These are phyloP conservation scores for Pitta sordida DNA, from an alignment of 2,113 vertebrate species.

Conservation along the genomic window DNA sequence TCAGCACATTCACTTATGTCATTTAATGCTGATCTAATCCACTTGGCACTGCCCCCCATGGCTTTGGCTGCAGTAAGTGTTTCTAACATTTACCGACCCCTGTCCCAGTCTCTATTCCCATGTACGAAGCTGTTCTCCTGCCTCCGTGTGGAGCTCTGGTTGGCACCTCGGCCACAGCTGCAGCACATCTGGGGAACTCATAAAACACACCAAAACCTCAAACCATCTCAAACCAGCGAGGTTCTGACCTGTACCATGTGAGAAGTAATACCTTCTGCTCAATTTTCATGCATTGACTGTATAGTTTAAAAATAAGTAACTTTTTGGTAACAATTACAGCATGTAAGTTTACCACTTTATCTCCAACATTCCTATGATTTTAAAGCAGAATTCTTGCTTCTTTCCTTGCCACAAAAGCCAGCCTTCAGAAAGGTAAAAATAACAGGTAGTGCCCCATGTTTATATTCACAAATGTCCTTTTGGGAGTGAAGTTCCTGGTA, in stretches of 20 bases:
- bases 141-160: background rate
- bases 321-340: background rate
- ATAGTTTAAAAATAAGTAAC: background rate
- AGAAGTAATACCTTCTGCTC: background rate
- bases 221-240: background rate
- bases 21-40: background rate
- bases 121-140: background rate
- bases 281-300: background rate
- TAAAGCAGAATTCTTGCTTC: background rate
- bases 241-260: accelerated
- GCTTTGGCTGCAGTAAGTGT: background rate
- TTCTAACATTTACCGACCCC: background rate
- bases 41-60: background rate
- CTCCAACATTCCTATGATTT: background rate
- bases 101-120: background rate
- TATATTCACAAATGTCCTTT: background rate
- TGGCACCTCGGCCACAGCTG: background rate
- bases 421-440: background rate
- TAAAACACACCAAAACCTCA: background rate
- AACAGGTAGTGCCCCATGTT: background rate
- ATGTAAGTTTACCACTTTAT: accelerated
- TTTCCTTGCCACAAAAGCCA: background rate
- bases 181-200: accelerated
- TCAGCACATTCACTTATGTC: background rate
- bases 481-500: background rate